Percentiles rank a stretch among this genome's conserved stretches.
Conservation (phyloP, 2,888 invertebrate species). For the Leptopilina drosophilae region DNA sequence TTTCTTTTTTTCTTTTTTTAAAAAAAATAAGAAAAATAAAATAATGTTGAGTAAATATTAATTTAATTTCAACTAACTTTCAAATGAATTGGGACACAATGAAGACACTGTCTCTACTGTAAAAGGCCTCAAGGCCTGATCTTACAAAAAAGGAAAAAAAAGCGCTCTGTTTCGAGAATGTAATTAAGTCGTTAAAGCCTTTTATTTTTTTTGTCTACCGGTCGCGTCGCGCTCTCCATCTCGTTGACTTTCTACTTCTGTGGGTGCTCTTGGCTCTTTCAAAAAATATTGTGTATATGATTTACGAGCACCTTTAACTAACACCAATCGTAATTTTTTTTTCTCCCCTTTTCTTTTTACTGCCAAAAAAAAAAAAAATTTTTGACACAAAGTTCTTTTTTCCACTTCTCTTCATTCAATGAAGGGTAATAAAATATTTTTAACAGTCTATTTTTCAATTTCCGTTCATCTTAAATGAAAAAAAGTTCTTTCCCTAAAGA, state of each 20-base stretch:
- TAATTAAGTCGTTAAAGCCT: slow-evolving; percentile 33
- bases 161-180: slow-evolving; percentile 20
- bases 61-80: neutral
- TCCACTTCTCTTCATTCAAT: neutral
- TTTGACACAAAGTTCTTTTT: neutral
- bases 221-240: neutral
- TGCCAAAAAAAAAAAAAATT: neutral
- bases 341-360: neutral
- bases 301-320: slow-evolving; percentile 20
- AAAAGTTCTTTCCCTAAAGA: no score
- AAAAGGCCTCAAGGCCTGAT: slow-evolving; percentile 2
- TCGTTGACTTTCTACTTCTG: slow-evolving; percentile 21
- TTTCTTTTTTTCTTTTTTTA: no score
- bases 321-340: neutral
- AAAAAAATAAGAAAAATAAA: neutral
- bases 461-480: no score
- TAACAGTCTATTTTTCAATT: no score
- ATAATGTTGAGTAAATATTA: neutral
- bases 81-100: slow-evolving; percentile 13
- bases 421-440: no score
- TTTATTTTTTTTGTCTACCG: slow-evolving; percentile 28
- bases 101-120: neutral
- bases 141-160: slow-evolving; percentile 7
- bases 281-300: neutral
- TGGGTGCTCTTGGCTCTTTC: neutral